Percentiles rank a stretch among this genome's conserved stretches.
Conservation (phyloP, 1,140 invertebrate species). For the Megalopta genalis region DNA sequence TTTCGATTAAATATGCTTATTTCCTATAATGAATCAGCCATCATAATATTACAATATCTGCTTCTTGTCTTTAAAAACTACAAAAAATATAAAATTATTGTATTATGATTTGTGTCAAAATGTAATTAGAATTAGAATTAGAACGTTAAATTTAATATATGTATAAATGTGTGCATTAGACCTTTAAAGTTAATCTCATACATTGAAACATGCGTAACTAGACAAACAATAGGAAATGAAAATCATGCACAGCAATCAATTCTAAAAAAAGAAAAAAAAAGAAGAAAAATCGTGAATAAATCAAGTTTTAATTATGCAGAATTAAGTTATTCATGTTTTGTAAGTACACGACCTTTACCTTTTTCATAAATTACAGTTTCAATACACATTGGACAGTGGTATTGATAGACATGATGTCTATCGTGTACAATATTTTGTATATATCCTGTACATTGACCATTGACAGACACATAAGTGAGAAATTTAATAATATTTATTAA, state of each 20-base stretch:
- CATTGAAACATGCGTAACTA: background rate
- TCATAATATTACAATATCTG: background rate
- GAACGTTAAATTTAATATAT: background rate
- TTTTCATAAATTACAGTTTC: slow-evolving; percentile 26
- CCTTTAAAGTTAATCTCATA: background rate
- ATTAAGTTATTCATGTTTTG: background rate
- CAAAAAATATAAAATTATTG: background rate
- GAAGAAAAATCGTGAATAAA: too few species aligned
- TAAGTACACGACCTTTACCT: slow-evolving; percentile 16
- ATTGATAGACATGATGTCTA: slow-evolving; percentile 20
- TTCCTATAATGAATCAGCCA: background rate
- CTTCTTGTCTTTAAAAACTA: background rate
- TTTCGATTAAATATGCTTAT: background rate
- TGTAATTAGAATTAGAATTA: background rate
- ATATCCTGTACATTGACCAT: slow-evolving; percentile 26
- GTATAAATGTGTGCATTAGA: background rate
- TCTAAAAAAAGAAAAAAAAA: background rate
- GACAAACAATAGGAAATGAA: background rate
- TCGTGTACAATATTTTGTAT: slow-evolving; percentile 17
- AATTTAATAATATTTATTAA: slow-evolving; percentile 23
- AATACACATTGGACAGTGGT: slow-evolving; percentile 6
- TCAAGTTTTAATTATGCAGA: background rate
- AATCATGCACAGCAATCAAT: background rate
- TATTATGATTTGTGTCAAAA: background rate
- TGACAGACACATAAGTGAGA: slow-evolving; percentile 26